Base-by-base conservation (phyloP, 2,888 invertebrate genomes). In the Sarcophaga carnaria region DNA sequence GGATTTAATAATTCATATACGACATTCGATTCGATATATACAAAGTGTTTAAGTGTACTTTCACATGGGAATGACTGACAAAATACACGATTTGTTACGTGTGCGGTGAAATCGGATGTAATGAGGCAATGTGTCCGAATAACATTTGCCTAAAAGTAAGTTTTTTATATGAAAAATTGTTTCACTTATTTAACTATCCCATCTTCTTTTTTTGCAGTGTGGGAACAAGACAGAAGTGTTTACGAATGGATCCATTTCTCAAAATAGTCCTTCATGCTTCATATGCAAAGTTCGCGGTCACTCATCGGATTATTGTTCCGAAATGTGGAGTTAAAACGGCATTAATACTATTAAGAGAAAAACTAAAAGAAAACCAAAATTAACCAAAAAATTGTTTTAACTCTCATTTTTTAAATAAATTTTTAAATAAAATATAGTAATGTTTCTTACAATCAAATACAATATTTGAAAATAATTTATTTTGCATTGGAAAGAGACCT, bases 281-380 rank as follows among this genome's bases (percentile, higher is more conserved):
- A 94, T 95, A 90, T 97, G 97, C 91, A 94, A 94, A 76, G 94
- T 95, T 89, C 89, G 90, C 37, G 97, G 97, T 0, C 97, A 97
- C 91, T 94, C 94, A 12, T 90, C 94, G 70, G 93, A 94, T 27
- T 93, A 94, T 90, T 97, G 97, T 89, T 96, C 97, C 0, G 96
- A 97, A 92, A 93, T 95, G 63, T 97, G 97, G 97, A 95, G 97
- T 74, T 27, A 3, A 94, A 96, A 81, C 97, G 96, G 93, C 96
- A 96, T 91, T 95, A 89, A 25, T 90, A 90, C 4, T 91, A 59
- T 88, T 88, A 79, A 89, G 4, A 27, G 27, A 27, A 27, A 27
- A 27, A 5, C 5, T 27, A 27, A 27, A 27, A 27, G 0, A 27
- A 27, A 27, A 27, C 27, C 0, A 27, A 27, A 27, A 22, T 22